A percentile compares a stretch with the other conserved stretches of the same genome.
Conservation (phyloP, 2,113 vertebrate species). For the Vulpes vulpes region DNA sequence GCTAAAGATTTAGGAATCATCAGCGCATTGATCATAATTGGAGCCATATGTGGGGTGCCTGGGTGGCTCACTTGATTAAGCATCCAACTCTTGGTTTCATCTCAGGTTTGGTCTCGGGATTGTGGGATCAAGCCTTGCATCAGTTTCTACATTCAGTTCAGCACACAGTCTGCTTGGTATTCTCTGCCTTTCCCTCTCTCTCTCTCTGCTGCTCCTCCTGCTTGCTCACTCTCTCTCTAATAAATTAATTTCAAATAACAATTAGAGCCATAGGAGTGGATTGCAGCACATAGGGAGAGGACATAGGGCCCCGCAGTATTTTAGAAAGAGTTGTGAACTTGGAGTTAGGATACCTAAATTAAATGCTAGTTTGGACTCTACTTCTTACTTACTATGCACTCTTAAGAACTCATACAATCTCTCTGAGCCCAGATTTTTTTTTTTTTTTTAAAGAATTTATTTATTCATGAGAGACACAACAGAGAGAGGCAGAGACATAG, state of each 20-base stretch:
- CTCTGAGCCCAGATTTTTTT: neutral
- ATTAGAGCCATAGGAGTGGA: neutral
- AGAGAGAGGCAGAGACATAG: too few species aligned
- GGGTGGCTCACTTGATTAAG: neutral
- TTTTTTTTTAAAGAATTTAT: too few species aligned
- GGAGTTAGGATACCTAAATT: constrained; percentile 22
- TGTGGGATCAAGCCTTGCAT: neutral
- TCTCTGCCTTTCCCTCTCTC: neutral
- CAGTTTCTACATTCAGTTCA: neutral
- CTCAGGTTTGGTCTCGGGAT: neutral
- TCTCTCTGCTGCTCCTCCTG: neutral
- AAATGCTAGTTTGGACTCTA: neutral
- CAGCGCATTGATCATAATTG: neutral
- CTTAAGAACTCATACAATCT: neutral
- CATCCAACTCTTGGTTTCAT: neutral
- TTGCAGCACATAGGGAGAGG: neutral
- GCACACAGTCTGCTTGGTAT: neutral
- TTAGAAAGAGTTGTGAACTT: neutral
- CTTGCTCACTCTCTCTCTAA: neutral
- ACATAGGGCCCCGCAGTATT: neutral
- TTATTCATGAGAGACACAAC: too few species aligned
- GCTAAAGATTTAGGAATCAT: neutral
- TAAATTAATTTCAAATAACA: neutral
- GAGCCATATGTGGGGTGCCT: neutral
- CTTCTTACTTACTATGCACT: neutral